phyloP scores from a whole-genome alignment of 2,113 vertebrate genomes.

The Crypturellus undulatus region DNA sequence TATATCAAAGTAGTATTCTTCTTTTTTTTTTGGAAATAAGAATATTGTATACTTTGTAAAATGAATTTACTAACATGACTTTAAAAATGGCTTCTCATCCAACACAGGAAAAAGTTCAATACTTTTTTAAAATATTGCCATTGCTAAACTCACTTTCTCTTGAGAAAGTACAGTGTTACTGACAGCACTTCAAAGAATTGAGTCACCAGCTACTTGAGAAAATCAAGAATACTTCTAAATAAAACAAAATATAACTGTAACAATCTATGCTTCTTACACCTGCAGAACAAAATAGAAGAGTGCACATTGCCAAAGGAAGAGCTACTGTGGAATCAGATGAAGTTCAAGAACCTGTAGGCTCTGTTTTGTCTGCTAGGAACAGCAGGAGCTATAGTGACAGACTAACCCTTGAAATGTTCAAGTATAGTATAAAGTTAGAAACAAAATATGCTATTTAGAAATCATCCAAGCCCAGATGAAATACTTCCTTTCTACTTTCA shows the following conservation, averaged over 20 bases:
- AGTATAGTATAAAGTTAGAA: neutral
- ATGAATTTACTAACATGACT: neutral
- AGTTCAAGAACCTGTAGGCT: conserved; percentile 53
- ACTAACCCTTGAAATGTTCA: conserved; percentile 48
- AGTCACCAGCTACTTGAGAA: neutral
- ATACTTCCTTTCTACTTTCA: neutral
- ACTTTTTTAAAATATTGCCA: neutral
- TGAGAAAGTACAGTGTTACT: neutral
- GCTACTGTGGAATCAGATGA: conserved; percentile 36
- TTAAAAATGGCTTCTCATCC: neutral
- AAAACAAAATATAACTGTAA: conserved; percentile 29
- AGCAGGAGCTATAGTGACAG: conserved; percentile 16
- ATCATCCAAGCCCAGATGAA: neutral
- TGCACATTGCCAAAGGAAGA: conserved; percentile 25
- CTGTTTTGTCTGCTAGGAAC: conserved; percentile 26
- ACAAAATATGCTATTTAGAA: neutral
- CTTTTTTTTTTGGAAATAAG: neutral
- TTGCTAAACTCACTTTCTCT: neutral
- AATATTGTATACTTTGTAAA: neutral
- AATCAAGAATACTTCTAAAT: neutral
- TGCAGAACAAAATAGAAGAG: conserved; percentile 1
- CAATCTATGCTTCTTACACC: neutral
- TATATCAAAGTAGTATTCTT: neutral
- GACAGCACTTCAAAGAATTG: neutral
- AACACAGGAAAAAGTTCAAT: neutral